Evolutionary conservation across 2,113 vertebrate genomes (phyloP), one percentile per base, ranked within the genome.

Genomic region (Hippolais icterina): DNA sequence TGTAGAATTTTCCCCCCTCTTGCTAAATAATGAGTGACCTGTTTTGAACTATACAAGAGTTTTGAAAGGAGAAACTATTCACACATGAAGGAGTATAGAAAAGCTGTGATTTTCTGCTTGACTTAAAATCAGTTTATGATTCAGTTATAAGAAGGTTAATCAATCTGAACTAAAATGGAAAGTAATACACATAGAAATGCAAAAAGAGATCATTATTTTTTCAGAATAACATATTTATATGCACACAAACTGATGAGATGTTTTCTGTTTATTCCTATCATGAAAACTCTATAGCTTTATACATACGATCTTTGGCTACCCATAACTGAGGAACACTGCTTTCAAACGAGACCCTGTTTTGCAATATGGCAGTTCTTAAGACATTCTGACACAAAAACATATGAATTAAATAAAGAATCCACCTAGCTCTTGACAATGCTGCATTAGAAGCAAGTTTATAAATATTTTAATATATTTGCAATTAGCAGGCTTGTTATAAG

Each of bases 81-180:
- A 94, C 97, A 97, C 97, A 95, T 96, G 94, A 97, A 87, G 63
- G 95, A 97, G 90, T 92, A 96, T 94, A 85, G 96, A 95, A 97
- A 98, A 98, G 97, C 97, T 98, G 97, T 98, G 97, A 97, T 98
- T 98, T 98, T 98, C 97, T 97, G 96, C 96, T 96, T 97, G 95
- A 95, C 95, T 97, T 96, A 95, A 97, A 96, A 97, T 97, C 77
- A 96, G 87, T 96, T 94, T 97, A 87, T 97, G 93, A 98, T 97
- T 97, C 95, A 93, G 53, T 97, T 97, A 92, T 91, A 96, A 96
- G 91, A 96, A 97, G 94, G 96, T 98, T 97, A 98, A 97, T 96
- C 95, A 95, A 97, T 96, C 94, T 98, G 92, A 97, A 96, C 63
- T 93, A 94, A 97, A 97, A 97, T 88, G 78, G 68, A 96, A 97